Evolutionary conservation across 1,140 invertebrate genomes (phyloP).

Genomic region (Cyclargus thomasi): DNA sequence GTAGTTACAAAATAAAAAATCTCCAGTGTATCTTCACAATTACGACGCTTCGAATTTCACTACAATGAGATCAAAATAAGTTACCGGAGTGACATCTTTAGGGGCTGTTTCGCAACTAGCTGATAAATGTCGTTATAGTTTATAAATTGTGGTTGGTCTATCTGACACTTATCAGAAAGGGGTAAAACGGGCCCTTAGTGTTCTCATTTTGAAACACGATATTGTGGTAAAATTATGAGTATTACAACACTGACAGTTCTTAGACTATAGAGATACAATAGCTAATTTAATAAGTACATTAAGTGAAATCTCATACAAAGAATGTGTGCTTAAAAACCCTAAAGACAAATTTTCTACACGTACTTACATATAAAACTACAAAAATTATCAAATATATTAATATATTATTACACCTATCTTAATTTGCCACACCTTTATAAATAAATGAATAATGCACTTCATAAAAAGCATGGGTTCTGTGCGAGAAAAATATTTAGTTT

Average conservation of each 20-base stretch:
- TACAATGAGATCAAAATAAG: not conserved
- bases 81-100: not conserved
- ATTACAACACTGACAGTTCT: slow-evolving; percentile 12
- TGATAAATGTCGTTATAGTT: too few species aligned
- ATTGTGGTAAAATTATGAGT: slow-evolving; percentile 16
- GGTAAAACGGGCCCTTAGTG: too few species aligned
- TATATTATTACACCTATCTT: not conserved
- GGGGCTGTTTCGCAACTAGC: too few species aligned
- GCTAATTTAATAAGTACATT: slow-evolving; percentile 23
- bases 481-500: not conserved
- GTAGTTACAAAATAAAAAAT: too few species aligned
- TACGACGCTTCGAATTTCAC: not conserved
- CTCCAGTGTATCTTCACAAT: not conserved
- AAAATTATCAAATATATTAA: slow-evolving; percentile 9
- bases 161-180: too few species aligned
- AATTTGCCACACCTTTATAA: not conserved
- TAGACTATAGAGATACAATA: slow-evolving; percentile 18
- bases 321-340: not conserved
- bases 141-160: too few species aligned
- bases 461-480: not conserved
- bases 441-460: not conserved
- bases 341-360: slow-evolving; percentile 11
- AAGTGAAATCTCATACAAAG: not conserved
- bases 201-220: not conserved
- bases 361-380: slow-evolving; percentile 7